These are phyloP conservation scores for Molossus alvarezi DNA, from an alignment of 2,797 vertebrate genomes.

Conservation along the genomic window DNA sequence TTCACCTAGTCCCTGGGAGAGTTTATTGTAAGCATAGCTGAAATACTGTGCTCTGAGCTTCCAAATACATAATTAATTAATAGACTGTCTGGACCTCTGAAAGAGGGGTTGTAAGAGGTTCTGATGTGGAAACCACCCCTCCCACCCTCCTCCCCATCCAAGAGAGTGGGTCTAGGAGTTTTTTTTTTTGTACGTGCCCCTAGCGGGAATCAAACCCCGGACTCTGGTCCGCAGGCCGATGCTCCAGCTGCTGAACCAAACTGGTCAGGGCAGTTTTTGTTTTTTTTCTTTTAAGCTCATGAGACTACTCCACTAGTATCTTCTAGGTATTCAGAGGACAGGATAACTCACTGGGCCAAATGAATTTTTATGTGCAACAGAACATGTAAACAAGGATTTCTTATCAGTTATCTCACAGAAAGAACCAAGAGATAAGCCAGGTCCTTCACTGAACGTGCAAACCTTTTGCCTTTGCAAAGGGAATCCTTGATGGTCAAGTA, in stretches of 20 bases:
- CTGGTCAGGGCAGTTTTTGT: neutral
- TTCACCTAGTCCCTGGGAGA: neutral
- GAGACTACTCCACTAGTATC: neutral
- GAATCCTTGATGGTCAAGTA: neutral
- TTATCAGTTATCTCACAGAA: neutral
- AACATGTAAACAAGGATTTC: neutral
- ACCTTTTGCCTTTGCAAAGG: neutral
- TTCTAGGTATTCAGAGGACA: neutral
- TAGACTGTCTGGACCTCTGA: neutral
- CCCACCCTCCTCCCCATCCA: neutral
- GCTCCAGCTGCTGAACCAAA: no score
- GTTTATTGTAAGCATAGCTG: neutral
- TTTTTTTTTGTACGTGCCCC: neutral
- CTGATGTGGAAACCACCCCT: neutral
- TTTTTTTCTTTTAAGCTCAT: slow-evolving; percentile 19
- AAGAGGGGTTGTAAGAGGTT: neutral
- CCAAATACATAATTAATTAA: neutral
- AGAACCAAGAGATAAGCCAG: neutral
- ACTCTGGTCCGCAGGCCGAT: no score
- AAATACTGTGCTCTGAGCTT: neutral
- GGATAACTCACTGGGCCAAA: neutral
- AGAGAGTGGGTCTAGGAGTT: neutral
- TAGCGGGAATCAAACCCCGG: no score
- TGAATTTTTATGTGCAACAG: neutral
- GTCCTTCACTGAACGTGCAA: neutral